A percentile compares a stretch with the other conserved stretches of the same genome.
Conservation (phyloP, 2,797 vertebrate species). For the Sebastes alutus region DNA sequence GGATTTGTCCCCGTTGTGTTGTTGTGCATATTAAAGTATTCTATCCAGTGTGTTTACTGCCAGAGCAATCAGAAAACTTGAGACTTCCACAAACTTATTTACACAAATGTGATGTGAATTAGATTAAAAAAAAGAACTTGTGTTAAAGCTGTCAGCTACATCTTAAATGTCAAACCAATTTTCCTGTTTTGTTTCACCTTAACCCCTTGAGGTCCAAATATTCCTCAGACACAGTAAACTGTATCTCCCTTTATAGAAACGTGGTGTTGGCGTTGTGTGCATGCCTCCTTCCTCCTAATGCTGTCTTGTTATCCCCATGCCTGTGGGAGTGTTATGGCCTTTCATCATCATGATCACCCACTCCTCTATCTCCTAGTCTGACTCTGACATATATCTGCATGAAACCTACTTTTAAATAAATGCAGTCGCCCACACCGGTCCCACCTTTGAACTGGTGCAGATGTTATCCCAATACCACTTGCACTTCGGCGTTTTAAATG, state of each 20-base stretch:
- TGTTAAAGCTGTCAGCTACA: neutral
- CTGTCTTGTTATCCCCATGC: conserved; percentile 26
- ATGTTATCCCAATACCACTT: conserved; percentile 10
- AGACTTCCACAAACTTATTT: neutral
- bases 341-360: conserved; percentile 47
- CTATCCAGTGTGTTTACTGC: neutral
- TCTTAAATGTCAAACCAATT: conserved; percentile 30
- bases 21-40: neutral
- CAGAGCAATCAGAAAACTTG: neutral
- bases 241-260: neutral
- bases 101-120: neutral
- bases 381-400: conserved; percentile 29
- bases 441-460: conserved; percentile 35
- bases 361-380: conserved; percentile 29
- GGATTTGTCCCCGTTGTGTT: neutral
- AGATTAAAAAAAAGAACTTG: neutral
- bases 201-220: neutral
- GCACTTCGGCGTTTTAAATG: neutral
- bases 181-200: conserved; percentile 7
- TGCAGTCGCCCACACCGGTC: conserved; percentile 40
- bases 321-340: conserved; percentile 37
- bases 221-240: neutral
- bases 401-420: conserved; percentile 43
- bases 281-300: conserved; percentile 2
- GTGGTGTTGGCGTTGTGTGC: neutral